Evolutionary conservation across 30 jellyfish, hydroid and myxozoan species (phyloP), one percentile per base, ranked within the genome.

Genomic region (Turritopsis rubra): DNA sequence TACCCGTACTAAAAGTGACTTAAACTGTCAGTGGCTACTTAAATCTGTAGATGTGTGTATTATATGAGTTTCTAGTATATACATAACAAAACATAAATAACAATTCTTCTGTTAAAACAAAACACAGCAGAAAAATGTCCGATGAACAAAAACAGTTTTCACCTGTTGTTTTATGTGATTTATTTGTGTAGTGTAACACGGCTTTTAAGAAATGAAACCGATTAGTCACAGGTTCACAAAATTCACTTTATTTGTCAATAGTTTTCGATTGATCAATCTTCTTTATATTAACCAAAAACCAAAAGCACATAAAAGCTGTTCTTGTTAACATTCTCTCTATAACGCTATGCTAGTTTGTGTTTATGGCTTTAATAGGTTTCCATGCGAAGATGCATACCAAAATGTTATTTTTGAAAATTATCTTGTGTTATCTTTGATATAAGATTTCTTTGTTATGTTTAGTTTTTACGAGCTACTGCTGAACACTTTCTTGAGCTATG

Each of bases 1-100:
- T 82, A 82, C 41, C 88, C 87, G 18, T 80, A 80, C 53, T 80
- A 26, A 80, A 66, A 41, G 5, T 41, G 60, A 41, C 60, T 41
- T 41, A 3, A n/a, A 41, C 13, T 41, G 13, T 5, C 60, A 41
- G 13, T 41, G 13, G 9, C 5, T 41, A 3, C 60, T 13, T 41
- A 3, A 3, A 41, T 41, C 13, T 41, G 60, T 41, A 41, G 5
- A 41, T 41, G 60, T 41, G 60, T 41, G 60, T 41, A 41, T 41
- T 3, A 3, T 41, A 41, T 41, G 5, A 41, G 60, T 41, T 41
- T 41, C 60, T 13, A 41, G 9, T 3, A 41, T 3, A 41, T 41
- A 13, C 9, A 5, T 41, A 3, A 41, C 5, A n/a, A n/a, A n/a
- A n/a, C n/a, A n/a, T n/a, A 3, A 41, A 41, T 41, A 41, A 13